These are phyloP conservation scores for Dicranocentrus wangi DNA, from an alignment of 2,888 invertebrate genomes.

Conservation along the genomic window DNA sequence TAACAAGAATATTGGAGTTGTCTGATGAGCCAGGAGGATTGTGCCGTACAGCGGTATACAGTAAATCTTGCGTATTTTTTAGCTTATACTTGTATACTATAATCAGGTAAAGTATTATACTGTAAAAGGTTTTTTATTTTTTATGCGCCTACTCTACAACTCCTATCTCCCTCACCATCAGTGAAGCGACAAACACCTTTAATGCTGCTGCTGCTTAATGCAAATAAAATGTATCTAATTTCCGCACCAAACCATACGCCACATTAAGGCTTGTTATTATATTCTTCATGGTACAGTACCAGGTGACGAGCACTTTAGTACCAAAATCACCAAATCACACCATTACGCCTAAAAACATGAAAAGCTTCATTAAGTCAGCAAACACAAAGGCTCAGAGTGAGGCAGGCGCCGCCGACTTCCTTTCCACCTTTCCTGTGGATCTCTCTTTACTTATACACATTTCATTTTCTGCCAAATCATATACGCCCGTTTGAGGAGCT, in stretches of 20 bases:
- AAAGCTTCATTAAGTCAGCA: constrained; percentile 55
- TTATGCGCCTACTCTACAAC: neutral
- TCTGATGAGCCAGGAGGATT: too few relatives aligned
- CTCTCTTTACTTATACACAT: neutral
- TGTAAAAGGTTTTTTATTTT: too few relatives aligned
- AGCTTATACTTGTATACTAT: too few relatives aligned
- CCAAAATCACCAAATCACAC: constrained; percentile 9
- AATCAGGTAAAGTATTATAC: too few relatives aligned
- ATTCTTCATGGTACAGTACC: constrained; percentile 60
- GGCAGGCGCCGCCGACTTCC: constrained; percentile 12
- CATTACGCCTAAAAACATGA: constrained; percentile 49
- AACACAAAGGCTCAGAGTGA: constrained; percentile 43
- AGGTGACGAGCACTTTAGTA: constrained; percentile 68
- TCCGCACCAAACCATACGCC: constrained; percentile 57
- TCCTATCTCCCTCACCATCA: neutral
- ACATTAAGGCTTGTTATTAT: constrained; percentile 48
- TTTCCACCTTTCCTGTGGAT: constrained; percentile 20
- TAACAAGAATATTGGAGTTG: neutral
- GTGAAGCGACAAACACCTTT: constrained; percentile 15
- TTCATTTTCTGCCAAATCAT: constrained; percentile 20
- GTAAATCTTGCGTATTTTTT: constrained; percentile 1
- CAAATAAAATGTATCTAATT: constrained; percentile 67
- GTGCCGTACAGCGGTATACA: neutral
- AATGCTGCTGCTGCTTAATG: constrained; percentile 61
- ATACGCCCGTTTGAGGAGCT: too few relatives aligned